phyloP scores from a whole-genome alignment of 2,113 vertebrate species.

The Cinclus mexicanus region DNA sequence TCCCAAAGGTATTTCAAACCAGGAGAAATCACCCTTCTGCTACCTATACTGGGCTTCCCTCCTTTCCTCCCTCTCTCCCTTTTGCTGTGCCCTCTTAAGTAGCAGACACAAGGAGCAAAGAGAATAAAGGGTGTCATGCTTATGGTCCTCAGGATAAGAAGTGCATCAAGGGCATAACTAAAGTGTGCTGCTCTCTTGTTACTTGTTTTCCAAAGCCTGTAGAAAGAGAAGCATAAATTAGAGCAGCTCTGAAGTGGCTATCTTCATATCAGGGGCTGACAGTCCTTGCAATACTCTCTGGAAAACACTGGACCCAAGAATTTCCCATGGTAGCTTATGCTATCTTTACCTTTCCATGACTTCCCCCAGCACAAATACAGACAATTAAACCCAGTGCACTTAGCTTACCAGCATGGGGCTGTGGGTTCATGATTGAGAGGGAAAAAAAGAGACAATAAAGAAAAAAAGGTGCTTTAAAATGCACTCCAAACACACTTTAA shows the following conservation, averaged over 20 bases:
- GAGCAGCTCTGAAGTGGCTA: slow-evolving; percentile 16
- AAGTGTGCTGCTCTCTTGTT: neutral
- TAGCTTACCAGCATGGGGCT: neutral
- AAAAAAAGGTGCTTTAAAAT: neutral
- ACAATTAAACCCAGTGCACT: neutral
- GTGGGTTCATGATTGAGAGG: neutral
- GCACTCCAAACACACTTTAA: neutral
- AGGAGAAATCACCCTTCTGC: neutral
- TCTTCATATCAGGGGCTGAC: slow-evolving; percentile 27
- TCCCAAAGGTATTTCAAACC: neutral
- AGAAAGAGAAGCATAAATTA: slow-evolving; percentile 54
- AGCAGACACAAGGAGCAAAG: neutral
- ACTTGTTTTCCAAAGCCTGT: slow-evolving; percentile 27
- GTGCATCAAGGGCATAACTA: neutral
- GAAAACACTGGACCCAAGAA: neutral
- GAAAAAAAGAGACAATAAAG: neutral
- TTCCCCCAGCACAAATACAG: neutral
- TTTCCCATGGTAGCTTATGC: neutral
- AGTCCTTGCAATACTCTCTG: neutral
- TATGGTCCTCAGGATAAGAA: slow-evolving; percentile 19
- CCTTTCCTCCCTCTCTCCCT: neutral
- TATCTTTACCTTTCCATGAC: neutral
- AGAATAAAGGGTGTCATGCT: slow-evolving; percentile 4
- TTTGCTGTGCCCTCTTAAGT: neutral
- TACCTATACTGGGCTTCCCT: neutral